Evolutionary conservation across 2,888 invertebrate species (phyloP).

Genomic region (Tetramorium bicarinatum): DNA sequence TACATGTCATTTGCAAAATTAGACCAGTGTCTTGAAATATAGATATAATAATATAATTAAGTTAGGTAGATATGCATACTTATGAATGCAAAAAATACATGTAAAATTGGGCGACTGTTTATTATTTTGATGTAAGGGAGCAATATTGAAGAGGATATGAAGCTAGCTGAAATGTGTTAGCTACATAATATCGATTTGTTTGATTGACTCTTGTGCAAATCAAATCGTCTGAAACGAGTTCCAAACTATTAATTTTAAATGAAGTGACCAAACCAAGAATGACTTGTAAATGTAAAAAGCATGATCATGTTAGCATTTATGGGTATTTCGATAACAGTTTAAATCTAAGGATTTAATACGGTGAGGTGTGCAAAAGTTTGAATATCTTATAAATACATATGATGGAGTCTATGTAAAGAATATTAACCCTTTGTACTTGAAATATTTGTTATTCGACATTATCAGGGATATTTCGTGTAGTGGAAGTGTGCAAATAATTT

Average conservation of each 20-base stretch:
- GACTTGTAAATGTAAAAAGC: neutral
- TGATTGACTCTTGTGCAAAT: conserved; percentile 25
- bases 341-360: conserved; percentile 16
- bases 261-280: conserved; percentile 26
- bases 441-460: conserved; percentile 22
- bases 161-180: conserved; percentile 36
- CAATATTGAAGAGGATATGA: conserved; percentile 52
- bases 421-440: conserved; percentile 55
- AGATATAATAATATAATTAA: conserved; percentile 20
- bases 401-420: conserved; percentile 7
- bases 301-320: neutral
- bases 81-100: neutral
- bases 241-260: conserved; percentile 15
- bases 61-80: neutral
- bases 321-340: conserved; percentile 10
- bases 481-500: conserved; percentile 30
- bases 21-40: conserved; percentile 4
- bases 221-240: conserved; percentile 35
- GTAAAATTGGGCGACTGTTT: neutral
- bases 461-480: conserved; percentile 33
- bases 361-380: neutral
- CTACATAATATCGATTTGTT: neutral
- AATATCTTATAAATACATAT: conserved; percentile 9
- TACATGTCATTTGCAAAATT: conserved; percentile 19
- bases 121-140: conserved; percentile 49